Base-by-base conservation (phyloP, 2,888 invertebrate species). In the Coelinius sp. region DNA sequence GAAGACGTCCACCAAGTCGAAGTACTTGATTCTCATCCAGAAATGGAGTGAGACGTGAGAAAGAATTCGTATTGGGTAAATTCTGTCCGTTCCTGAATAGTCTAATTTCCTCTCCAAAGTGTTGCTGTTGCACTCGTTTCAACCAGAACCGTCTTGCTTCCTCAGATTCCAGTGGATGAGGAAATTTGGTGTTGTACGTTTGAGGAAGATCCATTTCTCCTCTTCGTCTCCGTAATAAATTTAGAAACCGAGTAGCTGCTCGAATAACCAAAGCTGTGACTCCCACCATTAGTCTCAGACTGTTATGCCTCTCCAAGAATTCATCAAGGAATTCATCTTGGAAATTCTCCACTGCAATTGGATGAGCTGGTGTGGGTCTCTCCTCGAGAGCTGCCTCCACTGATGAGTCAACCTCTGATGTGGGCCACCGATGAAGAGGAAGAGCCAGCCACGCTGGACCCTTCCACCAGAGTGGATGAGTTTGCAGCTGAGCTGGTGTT, bases 1-100 rank as follows among this genome's bases (percentile, higher is more conserved):
- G 3, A 3, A 73, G 14, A 53, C 75, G 12, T 17, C 70, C 68
- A 0, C 70, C 72, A 38, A 75, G 68, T 14, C 65, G 8, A 6
- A 75, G 6, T n/a, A 70, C 6, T 1, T 64, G 67, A 5, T 66
- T 0, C 1, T 24, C 10, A 24, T 70, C 70, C 12, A 72, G 22
- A 12, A 56, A 24, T 20, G 52, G 20, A 5, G 20, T 52, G 8
- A 52, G n/a, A 7, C 8, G 20, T 2, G 20, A 10, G 10, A 52
- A 7, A 10, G 24, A 22, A 52, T 52, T 1, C 2, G 8, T 12
- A 7, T 8, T 10, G 3, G 52, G 52, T 24, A 52, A 12, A 10
- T 1, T 7, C 2, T 24, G 10, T 52, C 20, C 27, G 10, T 25
- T 12, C 27, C 14, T n/a, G 0, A 56, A 0, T 24, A 0, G 10